Conservation (phyloP, 1,140 invertebrate species). For the Brachionus rubens region DNA sequence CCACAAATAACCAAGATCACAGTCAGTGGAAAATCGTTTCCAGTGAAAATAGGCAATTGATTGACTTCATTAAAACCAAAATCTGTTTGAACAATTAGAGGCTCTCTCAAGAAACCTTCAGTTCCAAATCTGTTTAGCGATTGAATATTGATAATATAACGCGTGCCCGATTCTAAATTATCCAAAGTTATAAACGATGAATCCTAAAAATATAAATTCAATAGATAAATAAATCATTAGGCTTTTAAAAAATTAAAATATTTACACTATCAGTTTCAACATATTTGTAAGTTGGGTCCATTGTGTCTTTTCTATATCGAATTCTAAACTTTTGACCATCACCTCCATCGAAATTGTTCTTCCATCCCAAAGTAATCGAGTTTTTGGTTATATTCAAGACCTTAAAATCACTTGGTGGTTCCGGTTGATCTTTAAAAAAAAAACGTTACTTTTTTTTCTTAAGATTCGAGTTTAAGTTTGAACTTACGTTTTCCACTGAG, state of each 20-base stretch:
- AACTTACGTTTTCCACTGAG: conserved; percentile 35
- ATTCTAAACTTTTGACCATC: conserved; percentile 37
- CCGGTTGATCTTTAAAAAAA: conserved; percentile 34
- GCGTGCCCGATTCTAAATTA: conserved; percentile 36
- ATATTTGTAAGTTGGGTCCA: conserved; percentile 45
- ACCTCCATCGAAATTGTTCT: conserved; percentile 40
- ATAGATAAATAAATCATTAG: background rate
- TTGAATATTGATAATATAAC: conserved; percentile 39
- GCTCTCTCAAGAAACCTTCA: conserved; percentile 39
- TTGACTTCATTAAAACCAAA: conserved; percentile 45
- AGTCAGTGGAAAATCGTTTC: conserved; percentile 37
- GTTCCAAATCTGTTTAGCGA: conserved; percentile 37
- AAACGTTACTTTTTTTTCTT: background rate
- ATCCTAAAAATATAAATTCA: background rate
- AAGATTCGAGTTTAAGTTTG: background rate
- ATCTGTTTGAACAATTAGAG: conserved; percentile 46
- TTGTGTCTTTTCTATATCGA: conserved; percentile 38
- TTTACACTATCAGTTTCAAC: conserved; percentile 27
- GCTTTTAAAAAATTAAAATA: background rate
- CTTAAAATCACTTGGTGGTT: conserved; percentile 37
- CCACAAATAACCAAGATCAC: conserved; percentile 41
- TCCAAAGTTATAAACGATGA: background rate
- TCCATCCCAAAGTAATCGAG: conserved; percentile 23
- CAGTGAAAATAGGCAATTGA: conserved; percentile 39
- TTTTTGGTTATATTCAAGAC: conserved; percentile 39